phyloP scores from a whole-genome alignment of 2,888 invertebrate species.

The Stenoptilia bipunctidactyla region DNA sequence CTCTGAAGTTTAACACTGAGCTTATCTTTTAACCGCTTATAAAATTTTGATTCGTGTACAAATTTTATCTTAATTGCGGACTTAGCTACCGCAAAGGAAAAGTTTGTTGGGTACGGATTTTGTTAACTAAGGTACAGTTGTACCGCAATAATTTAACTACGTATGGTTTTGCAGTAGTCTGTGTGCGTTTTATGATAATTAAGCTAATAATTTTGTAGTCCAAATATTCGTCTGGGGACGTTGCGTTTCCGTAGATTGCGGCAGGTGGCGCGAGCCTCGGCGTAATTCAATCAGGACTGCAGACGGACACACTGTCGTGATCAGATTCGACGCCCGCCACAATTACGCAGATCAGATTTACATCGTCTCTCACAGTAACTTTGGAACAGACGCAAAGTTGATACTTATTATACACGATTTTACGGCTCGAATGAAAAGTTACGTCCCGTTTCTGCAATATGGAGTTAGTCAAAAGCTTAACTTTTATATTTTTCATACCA shows the following conservation, averaged over 20 bases:
- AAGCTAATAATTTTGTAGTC: constrained; percentile 2
- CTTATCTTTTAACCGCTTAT: constrained; percentile 61
- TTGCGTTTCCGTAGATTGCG: constrained; percentile 11
- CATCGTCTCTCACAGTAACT: constrained; percentile 25
- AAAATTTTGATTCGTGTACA: constrained; percentile 62
- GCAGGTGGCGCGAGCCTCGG: constrained; percentile 26
- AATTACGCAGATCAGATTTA: constrained; percentile 67
- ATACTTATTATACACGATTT: too few relatives aligned
- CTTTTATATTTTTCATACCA: too few relatives aligned
- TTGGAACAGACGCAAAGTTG: background rate
- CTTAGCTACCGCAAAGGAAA: constrained; percentile 50
- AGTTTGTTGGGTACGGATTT: constrained; percentile 39
- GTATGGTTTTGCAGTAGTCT: background rate
- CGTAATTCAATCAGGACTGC: constrained; percentile 56
- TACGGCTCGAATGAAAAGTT: too few relatives aligned
- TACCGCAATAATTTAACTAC: background rate
- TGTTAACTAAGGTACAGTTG: constrained; percentile 15
- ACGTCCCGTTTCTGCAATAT: too few relatives aligned
- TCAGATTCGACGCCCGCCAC: constrained; percentile 66
- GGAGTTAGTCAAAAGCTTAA: too few relatives aligned
- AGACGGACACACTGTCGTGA: constrained; percentile 55
- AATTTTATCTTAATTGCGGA: constrained; percentile 63
- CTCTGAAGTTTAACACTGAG: constrained; percentile 56
- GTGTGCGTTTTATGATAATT: background rate
- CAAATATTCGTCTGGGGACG: constrained; percentile 2